phyloP scores from a whole-genome alignment of 2,888 invertebrate genomes.

The Plusia festucae region DNA sequence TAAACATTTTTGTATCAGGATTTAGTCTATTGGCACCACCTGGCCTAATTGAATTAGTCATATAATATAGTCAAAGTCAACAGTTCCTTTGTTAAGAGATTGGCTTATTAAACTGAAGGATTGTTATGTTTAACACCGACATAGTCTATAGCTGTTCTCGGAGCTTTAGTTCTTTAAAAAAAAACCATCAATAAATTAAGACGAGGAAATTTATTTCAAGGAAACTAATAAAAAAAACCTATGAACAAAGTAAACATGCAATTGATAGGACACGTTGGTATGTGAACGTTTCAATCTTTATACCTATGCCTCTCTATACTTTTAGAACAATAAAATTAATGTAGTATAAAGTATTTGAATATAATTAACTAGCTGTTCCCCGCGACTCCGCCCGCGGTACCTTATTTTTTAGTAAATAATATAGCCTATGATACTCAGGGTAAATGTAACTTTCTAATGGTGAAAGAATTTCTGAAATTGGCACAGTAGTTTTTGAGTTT shows the following conservation, averaged over 20 bases:
- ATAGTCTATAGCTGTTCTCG: neutral
- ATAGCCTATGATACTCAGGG: too few relatives aligned
- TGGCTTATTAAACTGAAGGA: neutral
- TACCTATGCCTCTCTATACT: neutral
- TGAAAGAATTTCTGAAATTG: too few relatives aligned
- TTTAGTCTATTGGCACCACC: neutral
- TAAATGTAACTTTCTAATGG: too few relatives aligned
- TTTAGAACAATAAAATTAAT: too few relatives aligned
- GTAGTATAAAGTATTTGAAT: too few relatives aligned
- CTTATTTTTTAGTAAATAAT: too few relatives aligned
- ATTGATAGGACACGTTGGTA: neutral
- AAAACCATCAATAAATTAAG: too few relatives aligned
- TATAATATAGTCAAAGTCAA: neutral
- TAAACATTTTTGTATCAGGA: neutral
- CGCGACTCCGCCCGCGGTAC: too few relatives aligned
- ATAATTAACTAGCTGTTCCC: too few relatives aligned
- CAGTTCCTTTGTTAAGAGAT: slow-evolving; percentile 2
- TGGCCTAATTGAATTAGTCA: slow-evolving; percentile 3
- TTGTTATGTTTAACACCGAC: neutral
- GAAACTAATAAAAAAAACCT: too few relatives aligned
- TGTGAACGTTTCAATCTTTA: neutral
- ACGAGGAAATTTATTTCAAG: too few relatives aligned
- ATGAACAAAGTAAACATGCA: neutral
- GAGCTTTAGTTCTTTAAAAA: neutral
- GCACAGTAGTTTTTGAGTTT: too few relatives aligned